These are phyloP conservation scores for Montipora capitata DNA, from an alignment of 92 coral and sea anemone species.

Conservation along the genomic window DNA sequence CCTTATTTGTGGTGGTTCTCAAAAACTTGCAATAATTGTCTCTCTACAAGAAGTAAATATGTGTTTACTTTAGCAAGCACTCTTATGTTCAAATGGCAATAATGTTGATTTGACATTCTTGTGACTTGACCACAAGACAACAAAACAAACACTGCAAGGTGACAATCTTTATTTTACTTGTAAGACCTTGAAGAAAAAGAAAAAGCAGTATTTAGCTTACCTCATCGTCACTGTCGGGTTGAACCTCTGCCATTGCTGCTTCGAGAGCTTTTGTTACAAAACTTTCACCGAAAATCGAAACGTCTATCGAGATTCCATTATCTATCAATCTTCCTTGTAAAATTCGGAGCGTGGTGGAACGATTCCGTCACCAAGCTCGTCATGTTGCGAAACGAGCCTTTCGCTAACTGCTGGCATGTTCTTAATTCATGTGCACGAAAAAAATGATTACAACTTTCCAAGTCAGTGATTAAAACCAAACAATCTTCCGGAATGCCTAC, in stretches of 20 bases:
- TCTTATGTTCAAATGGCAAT: slow-evolving; percentile 3
- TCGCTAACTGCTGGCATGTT: slow-evolving; percentile 13
- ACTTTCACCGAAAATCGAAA: slow-evolving; percentile 10
- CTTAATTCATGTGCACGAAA: background rate
- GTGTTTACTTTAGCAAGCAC: slow-evolving; percentile 34
- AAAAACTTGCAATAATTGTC: background rate
- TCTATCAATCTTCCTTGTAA: background rate
- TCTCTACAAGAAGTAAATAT: slow-evolving; percentile 4
- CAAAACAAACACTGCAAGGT: slow-evolving; percentile 1
- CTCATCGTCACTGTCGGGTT: slow-evolving; percentile 6
- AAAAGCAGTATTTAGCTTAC: background rate
- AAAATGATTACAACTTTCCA: background rate
- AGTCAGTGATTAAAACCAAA: slow-evolving; percentile 18
- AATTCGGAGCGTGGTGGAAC: background rate
- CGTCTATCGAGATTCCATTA: slow-evolving; percentile 7
- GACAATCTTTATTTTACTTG: background rate
- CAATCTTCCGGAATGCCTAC: slow-evolving; percentile 17
- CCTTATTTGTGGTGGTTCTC: background rate
- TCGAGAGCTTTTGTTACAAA: slow-evolving; percentile 34
- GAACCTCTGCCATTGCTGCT: slow-evolving; percentile 44
- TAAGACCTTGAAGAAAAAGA: background rate
- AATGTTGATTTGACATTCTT: slow-evolving; percentile 27
- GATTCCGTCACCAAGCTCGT: slow-evolving; percentile 10
- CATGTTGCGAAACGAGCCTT: slow-evolving; percentile 20
- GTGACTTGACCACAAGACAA: background rate